Base-by-base conservation (phyloP, 1,140 invertebrate genomes). In the Drosophila bocqueti region DNA sequence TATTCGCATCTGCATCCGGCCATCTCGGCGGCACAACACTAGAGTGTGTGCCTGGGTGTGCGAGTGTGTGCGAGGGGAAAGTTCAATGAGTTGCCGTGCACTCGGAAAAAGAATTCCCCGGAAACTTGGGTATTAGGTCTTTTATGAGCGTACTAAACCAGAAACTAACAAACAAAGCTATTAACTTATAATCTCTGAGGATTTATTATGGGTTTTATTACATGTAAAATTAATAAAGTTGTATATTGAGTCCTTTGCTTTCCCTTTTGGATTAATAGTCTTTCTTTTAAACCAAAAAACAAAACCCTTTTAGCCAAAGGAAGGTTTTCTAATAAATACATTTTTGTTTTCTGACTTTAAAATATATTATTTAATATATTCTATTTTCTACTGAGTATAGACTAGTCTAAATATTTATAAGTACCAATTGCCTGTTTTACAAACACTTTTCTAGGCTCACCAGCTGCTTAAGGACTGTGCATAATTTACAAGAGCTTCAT, bases 1-100 rank as follows among this genome's bases (percentile, higher is more conserved):
- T 66, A 38, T 66, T 49, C 34, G 34, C 34, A 38, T 40, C 45
- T 29, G 18, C 36, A 50, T 67, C 34, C 36, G 65, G 26, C 42
- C 42, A 46, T 13, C 18, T 57, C 4, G 54, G 52, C 52, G 52
- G 54, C 54, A 57, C 36, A 50, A 52, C 49, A 13, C 49, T 18
- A n/a, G 16, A 29, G 26, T 21, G 18, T 5, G 16, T n/a, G 40
- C 38, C 38, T 24, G 46, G 5, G 46, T 31, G 47, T 49, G 24
- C 26, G 24, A 10, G 46, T 1, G 0, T 45, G 43, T 13, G 11
- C 21, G 45, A 4, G 47, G 24, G 26, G 16, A 57, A 57, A 26
- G 54, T 38, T 57, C 54, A 57, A 57, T 57, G 36, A 24, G 36
- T 57, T 57, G 1, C 54, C 54, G 3, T 57, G 36, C 54, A 57